These are phyloP conservation scores for silkworm (Bombyx mori) DNA, from an alignment of 1,140 invertebrate species.

Conservation along the genomic window ASM3026992v2 NC_085112.1:427501-428000, in stretches of 20 bases:
- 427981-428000: no score
- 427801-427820: conserved; percentile 69
- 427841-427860: conserved; percentile 75
- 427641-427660: no score
- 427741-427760: conserved; percentile 62
- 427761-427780: conserved; percentile 17
- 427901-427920: conserved; percentile 75
- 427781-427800: conserved; percentile 2
- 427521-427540: no score
- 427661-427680: no score
- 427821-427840: conserved; percentile 76
- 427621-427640: no score
- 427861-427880: conserved; percentile 87
- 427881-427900: conserved; percentile 78
- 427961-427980: conserved; percentile 24
- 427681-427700: no score
- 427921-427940: conserved; percentile 78
- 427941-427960: conserved; percentile 79
- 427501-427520: no score
- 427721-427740: not conserved
- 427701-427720: no score
- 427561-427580: no score
- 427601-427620: no score
- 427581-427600: no score
- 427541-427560: no score